Percentiles rank a stretch among this genome's conserved stretches.
phyloP scores from a whole-genome alignment of 1,140 invertebrate species.

The Diplogasteroides magnus region DNA sequence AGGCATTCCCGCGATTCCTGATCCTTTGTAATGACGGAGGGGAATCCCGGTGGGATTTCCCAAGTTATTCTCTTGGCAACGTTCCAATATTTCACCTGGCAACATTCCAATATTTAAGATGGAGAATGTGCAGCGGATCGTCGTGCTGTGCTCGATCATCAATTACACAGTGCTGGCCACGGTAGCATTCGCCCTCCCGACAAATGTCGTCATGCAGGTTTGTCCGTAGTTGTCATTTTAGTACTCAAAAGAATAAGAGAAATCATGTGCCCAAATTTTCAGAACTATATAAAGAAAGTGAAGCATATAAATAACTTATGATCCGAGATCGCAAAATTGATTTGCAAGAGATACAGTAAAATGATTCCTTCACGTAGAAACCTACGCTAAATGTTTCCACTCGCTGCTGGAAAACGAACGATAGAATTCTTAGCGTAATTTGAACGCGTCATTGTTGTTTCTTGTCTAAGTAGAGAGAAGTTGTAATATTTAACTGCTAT shows the following conservation, averaged over 20 bases:
- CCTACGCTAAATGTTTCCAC: too few relatives aligned
- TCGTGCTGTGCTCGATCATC: background rate
- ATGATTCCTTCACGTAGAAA: too few relatives aligned
- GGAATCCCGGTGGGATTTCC: too few relatives aligned
- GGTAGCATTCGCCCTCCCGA: background rate
- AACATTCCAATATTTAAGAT: background rate
- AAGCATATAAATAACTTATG: background rate
- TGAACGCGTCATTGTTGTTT: background rate
- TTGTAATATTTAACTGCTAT: too few relatives aligned
- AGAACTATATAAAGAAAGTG: too few relatives aligned
- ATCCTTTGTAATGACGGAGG: too few relatives aligned
- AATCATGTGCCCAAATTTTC: too few relatives aligned
- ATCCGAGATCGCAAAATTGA: background rate
- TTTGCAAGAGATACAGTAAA: background rate
- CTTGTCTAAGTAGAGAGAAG: too few relatives aligned
- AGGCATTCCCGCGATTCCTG: too few relatives aligned
- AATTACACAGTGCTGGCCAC: background rate
- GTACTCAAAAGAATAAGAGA: background rate
- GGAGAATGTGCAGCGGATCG: background rate
- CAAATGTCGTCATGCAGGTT: background rate
- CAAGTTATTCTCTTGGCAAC: too few relatives aligned
- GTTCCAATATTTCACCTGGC: too few relatives aligned
- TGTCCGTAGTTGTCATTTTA: background rate
- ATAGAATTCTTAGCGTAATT: background rate
- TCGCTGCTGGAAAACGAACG: background rate